A percentile compares a stretch with the other conserved stretches of the same genome.
Evolutionary conservation across 2,888 invertebrate genomes (phyloP).

Genomic region (Apoderus coryli): DNA sequence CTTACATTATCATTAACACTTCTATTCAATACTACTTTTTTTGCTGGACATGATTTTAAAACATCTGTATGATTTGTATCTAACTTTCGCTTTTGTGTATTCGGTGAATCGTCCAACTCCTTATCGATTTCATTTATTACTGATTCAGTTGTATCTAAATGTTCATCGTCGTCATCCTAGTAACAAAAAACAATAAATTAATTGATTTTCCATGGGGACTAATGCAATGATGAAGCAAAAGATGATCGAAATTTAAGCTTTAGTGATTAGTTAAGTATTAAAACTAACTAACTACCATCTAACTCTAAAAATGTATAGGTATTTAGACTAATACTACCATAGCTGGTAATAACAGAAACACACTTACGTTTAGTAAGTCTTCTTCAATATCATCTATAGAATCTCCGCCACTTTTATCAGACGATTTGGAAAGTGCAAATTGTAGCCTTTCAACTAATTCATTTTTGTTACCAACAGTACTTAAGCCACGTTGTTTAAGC

Average conservation of each 20-base stretch:
- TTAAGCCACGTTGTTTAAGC: conserved; percentile 61
- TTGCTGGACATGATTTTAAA: conserved; percentile 32
- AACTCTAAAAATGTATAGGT: too few species aligned
- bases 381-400: conserved; percentile 41
- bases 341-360: conserved; percentile 3
- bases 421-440: conserved; percentile 36
- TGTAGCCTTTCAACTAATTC: conserved; percentile 67
- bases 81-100: conserved; percentile 24
- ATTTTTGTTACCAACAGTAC: conserved; percentile 64
- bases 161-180: conserved; percentile 29
- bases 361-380: conserved; percentile 38
- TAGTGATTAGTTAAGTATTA: too few species aligned
- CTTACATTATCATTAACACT: conserved; percentile 25
- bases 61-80: conserved; percentile 20
- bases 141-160: conserved; percentile 27
- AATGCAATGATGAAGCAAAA: too few species aligned
- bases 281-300: too few species aligned
- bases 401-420: conserved; percentile 27
- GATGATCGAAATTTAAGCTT: too few species aligned
- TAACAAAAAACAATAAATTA: conserved; percentile 13
- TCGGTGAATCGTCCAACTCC: conserved; percentile 23
- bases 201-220: too few species aligned
- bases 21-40: conserved; percentile 49
- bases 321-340: too few species aligned
- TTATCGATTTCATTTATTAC: conserved; percentile 28